Conservation (phyloP, 2,113 vertebrate species). For the Pithys albifrons region DNA sequence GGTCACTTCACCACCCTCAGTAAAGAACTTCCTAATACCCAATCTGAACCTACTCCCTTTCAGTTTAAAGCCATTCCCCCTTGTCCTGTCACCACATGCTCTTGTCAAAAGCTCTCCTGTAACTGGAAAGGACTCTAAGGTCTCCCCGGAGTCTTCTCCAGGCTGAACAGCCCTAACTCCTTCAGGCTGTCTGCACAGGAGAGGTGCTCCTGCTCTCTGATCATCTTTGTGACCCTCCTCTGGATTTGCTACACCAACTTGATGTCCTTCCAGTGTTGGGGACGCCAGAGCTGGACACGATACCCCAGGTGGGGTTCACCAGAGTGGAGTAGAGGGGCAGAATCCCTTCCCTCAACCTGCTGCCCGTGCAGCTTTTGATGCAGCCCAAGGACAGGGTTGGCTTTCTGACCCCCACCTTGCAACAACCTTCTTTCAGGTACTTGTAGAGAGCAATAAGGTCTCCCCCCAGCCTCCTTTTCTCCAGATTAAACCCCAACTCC, state of each 20-base stretch:
- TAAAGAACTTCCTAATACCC: neutral
- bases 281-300: neutral
- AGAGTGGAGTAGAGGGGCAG: neutral
- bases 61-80: neutral
- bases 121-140: neutral
- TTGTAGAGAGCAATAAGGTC: neutral
- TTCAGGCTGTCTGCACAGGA: neutral
- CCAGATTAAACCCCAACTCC: neutral
- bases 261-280: neutral
- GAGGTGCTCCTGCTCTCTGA: neutral
- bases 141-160: neutral
- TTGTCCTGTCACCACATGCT: neutral
- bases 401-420: neutral
- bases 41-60: neutral
- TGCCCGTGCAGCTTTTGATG: neutral
- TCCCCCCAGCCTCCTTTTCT: neutral
- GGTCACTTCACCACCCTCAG: neutral
- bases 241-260: neutral
- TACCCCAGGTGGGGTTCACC: neutral
- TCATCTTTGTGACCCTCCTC: neutral
- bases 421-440: neutral
- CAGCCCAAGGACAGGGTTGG: rapidly evolving
- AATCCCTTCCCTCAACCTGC: neutral
- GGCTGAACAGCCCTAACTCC: neutral
- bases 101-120: neutral